phyloP scores from a whole-genome alignment of 2,113 vertebrate genomes.

The Rhynchomys soricoides region DNA sequence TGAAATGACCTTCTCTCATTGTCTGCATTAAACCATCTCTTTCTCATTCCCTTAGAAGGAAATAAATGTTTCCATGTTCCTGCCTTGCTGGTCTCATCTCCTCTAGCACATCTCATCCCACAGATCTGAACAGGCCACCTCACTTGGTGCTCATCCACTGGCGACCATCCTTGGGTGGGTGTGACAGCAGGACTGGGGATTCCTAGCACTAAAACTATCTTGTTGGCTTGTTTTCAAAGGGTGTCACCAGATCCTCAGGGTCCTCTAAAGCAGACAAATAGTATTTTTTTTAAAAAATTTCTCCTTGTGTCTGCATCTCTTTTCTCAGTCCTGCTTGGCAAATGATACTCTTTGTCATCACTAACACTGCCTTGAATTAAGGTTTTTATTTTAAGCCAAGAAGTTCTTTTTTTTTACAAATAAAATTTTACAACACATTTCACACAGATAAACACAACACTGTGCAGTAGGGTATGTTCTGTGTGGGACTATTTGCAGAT shows the following conservation, averaged over 20 bases:
- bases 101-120: background rate
- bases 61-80: background rate
- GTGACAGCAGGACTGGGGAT: background rate
- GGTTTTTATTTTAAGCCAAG: conserved; percentile 31
- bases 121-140: background rate
- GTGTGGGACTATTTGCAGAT: background rate
- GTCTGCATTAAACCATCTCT: background rate
- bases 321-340: background rate
- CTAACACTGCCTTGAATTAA: background rate
- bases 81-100: background rate
- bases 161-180: background rate
- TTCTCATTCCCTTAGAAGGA: background rate
- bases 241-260: background rate
- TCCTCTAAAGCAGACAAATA: background rate
- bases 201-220: background rate
- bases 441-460: background rate
- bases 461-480: background rate
- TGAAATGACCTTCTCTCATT: background rate
- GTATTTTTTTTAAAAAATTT: background rate
- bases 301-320: background rate
- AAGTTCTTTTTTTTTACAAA: background rate
- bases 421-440: background rate
- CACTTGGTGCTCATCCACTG: background rate
- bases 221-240: background rate
- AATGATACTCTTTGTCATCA: background rate